Evolutionary conservation across 2,113 vertebrate genomes (phyloP), one percentile per base, ranked within the genome.

Genomic region (Callocephalon fimbriatum): DNA sequence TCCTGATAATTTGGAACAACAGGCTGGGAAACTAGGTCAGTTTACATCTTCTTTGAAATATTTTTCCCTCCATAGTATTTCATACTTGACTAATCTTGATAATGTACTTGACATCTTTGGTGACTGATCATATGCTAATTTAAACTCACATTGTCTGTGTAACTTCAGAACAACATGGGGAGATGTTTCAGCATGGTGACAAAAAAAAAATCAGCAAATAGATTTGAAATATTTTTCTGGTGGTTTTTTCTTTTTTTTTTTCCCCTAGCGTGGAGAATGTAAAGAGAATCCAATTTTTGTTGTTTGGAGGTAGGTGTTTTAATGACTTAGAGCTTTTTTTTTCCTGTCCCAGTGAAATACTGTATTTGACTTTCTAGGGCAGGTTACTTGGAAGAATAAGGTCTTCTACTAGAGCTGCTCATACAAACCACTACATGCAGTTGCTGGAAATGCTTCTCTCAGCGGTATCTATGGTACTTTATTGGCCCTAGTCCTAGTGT

Each of bases 1-100:
- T 95, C 84, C 91, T 95, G 96, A 95, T 94, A 96, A 96, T 94
- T 78, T 82, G 87, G 84, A 98, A 95, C 65, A 97, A 96, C 35
- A 3, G 86, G 45, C 94, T 97, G 44, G 90, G 90, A 97, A 98
- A 97, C 87, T 95, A 94, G 95, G 97, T 98, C 97, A 97, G 82
- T 97, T 96, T 95, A 59, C 94, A 87, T 85, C 61, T 85, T 80
- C 93, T 96, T 96, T 88, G 82, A 96, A 97, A 96, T 72, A 82
- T 58, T 86, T 94, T 90, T 88, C 62, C 62, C 51, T 93, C 80
- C n/a, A 1, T 62, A 81, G 61, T 94, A 45, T 94, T 98, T 97
- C 77, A 71, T 95, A 95, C 88, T 94, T 92, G 81, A 95, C 93
- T 96, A 90, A 84, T 95, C 81, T 65, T 88, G 61, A 83, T 93